Base-by-base conservation (phyloP, 2,888 invertebrate genomes). In the Lordiphosa andalusiaca region DNA sequence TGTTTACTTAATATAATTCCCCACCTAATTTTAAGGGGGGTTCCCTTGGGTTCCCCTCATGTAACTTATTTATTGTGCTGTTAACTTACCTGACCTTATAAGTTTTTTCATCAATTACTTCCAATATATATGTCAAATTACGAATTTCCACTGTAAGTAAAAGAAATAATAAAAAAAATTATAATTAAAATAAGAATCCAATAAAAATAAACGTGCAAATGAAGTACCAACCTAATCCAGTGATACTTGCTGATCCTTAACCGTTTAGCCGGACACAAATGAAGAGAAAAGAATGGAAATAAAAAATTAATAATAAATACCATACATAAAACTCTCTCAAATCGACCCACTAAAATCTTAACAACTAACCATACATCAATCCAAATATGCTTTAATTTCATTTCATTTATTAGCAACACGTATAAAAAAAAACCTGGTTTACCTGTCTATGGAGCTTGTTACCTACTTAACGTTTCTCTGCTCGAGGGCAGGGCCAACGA, bases 371-470 rank as follows among this genome's bases (percentile, higher is more conserved):
- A 30, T 9, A 30, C 9, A 30, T 10, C 9, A 30, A 2, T 16
- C 30, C 30, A 30, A 30, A 30, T 30, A 4, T 30, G 30, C 30
- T 9, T 30, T 38, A 62, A 47, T 23, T 6, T 21, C 40, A 74
- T 64, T 74, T 4, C 7, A 46, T 75, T 65, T 76, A 66, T 76
- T 70, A 50, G 73, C 60, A 83, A 69, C 56, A 69, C 13, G 73
- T 83, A 80, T 75, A 72, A 77, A 75, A 16, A 16, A 16, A 74
- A 66, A 67, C 71, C 48, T 64, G 35, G 25, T 40, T 53, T 4
- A 30, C 35, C 10, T 7, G 13, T 41, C 9, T 4, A 21, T 30
- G 9, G 21, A 2, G 9, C 7, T 9, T 10, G 30, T 30, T 37
- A 23, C n/a, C 16, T 25, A 33, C 30, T 13, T 6, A 16, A 16